These are phyloP conservation scores for Protaetia brevitarsis DNA, from an alignment of 1,140 invertebrate genomes.

Conservation along the genomic window DNA sequence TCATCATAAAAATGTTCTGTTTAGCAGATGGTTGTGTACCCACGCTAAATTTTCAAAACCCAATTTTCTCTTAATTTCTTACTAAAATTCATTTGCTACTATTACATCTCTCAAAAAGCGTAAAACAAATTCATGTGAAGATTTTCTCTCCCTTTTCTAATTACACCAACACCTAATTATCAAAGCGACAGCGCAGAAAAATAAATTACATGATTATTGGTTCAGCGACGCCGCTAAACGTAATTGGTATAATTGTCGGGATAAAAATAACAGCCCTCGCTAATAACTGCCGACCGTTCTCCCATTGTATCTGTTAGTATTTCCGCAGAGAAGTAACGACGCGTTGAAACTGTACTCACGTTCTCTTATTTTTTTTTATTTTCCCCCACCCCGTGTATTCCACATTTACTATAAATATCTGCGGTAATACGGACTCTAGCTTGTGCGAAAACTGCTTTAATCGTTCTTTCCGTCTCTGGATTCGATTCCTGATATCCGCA, in stretches of 20 bases:
- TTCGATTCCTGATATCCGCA: neutral
- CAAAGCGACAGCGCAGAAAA: neutral
- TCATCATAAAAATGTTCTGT: too few species aligned
- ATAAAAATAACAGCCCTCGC: neutral
- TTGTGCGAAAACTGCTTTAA: neutral
- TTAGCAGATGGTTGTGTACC: too few species aligned
- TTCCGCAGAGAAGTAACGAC: neutral
- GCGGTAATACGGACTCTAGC: neutral
- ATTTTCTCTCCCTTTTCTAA: slow-evolving; percentile 10
- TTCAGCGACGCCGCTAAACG: neutral
- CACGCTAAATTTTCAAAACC: too few species aligned
- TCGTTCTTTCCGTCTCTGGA: neutral
- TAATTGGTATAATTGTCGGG: slow-evolving; percentile 1
- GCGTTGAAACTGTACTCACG: neutral
- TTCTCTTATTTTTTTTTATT: slow-evolving; percentile 10
- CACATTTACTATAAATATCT: slow-evolving; percentile 6
- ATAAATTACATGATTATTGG: slow-evolving; percentile 10
- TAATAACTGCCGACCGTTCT: neutral
- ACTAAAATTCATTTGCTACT: neutral
- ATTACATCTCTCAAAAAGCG: neutral
- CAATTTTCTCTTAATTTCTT: too few species aligned
- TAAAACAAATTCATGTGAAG: neutral
- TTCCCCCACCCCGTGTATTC: neutral
- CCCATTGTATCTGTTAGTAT: neutral
- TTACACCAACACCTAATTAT: neutral